Conservation (phyloP, 2,113 vertebrate genomes). For the Excalfactoria chinensis region DNA sequence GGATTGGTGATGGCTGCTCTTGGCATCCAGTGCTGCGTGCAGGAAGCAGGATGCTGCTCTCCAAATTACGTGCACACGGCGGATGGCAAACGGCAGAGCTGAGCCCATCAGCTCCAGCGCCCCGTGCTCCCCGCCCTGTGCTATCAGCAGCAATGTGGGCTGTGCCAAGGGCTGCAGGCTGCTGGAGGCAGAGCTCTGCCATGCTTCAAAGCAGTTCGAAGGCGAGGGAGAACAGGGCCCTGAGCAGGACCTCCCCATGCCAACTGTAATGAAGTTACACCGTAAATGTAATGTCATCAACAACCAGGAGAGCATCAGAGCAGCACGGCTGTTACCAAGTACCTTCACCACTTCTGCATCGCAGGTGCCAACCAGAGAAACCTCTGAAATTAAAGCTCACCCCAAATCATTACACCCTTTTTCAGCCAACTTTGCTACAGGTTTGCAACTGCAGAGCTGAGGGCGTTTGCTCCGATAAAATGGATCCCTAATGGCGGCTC, state of each 20-base stretch:
- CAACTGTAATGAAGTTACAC: not conserved
- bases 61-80: accelerated
- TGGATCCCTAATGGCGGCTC: not conserved
- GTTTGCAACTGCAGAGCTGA: accelerated
- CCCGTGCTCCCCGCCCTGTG: not conserved
- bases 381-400: accelerated
- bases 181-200: not conserved
- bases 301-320: accelerated
- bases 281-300: too few species aligned
- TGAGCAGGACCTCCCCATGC: not conserved
- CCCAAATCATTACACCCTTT: too few species aligned
- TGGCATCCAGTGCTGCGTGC: not conserved
- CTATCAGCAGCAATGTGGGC: too few species aligned
- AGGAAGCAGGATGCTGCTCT: not conserved
- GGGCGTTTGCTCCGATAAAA: accelerated
- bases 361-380: accelerated
- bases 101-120: accelerated
- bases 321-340: accelerated
- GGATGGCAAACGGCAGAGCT: not conserved
- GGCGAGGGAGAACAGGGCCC: accelerated
- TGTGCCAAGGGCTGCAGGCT: not conserved
- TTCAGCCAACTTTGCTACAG: accelerated
- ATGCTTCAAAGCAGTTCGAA: not conserved
- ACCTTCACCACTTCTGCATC: accelerated
- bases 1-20: not conserved